A percentile compares a stretch with the other conserved stretches of the same genome.
Evolutionary conservation across 2,113 vertebrate species (phyloP).

Genomic region (Tympanuchus pallidicinctus): DNA sequence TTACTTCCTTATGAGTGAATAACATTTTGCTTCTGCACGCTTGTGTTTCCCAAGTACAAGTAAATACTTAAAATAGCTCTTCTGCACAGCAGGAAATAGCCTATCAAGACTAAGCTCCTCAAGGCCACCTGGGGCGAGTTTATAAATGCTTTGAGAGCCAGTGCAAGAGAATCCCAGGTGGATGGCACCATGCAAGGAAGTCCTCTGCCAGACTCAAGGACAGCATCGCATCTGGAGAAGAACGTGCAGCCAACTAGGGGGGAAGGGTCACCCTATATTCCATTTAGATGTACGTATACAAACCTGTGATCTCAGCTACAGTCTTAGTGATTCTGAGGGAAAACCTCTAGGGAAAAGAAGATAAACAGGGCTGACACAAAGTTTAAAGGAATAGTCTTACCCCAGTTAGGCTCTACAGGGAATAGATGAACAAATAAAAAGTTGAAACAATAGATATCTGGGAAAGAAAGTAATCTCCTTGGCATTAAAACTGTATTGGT

Average conservation of each 20-base stretch:
- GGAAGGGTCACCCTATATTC: neutral
- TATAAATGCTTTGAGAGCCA: neutral
- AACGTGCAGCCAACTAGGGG: accelerated
- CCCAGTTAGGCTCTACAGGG: neutral
- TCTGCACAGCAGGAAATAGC: neutral
- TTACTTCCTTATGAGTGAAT: slow-evolving; percentile 12
- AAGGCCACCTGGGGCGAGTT: neutral
- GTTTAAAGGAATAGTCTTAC: neutral
- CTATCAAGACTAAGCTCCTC: neutral
- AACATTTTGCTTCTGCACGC: slow-evolving; percentile 17
- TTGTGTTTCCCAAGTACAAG: neutral
- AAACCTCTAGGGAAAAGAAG: neutral
- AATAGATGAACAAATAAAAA: neutral
- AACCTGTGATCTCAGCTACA: neutral
- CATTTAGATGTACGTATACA: neutral
- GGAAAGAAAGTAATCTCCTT: neutral
- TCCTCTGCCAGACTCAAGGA: neutral
- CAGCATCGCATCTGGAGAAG: neutral
- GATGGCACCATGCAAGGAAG: neutral
- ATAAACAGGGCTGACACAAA: neutral
- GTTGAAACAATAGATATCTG: neutral
- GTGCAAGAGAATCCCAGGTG: neutral
- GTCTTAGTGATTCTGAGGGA: neutral
- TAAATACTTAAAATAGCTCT: slow-evolving; percentile 4
- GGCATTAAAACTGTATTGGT: neutral